These are phyloP conservation scores for Scomber colias DNA, from an alignment of 2,113 vertebrate species.

Conservation along the genomic window DNA sequence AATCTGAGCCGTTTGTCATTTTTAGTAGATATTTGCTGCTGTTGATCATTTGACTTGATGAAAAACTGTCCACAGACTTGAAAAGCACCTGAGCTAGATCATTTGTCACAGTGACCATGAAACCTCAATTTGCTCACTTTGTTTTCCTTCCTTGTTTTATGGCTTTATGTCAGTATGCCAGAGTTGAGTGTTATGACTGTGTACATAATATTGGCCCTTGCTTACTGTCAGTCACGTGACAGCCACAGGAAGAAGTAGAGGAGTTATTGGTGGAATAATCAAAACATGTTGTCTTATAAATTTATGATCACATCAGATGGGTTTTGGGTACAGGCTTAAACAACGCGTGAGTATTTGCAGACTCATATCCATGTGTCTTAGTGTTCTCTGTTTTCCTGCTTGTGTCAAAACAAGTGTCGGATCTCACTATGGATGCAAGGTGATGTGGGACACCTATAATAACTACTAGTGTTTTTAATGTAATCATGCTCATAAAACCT, in stretches of 20 bases:
- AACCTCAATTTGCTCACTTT: background rate
- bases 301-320: background rate
- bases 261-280: slow-evolving; percentile 10
- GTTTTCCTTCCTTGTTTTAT: slow-evolving; percentile 6
- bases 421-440: background rate
- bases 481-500: background rate
- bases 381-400: background rate
- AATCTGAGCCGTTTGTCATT: background rate
- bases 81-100: background rate
- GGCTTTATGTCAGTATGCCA: slow-evolving; percentile 19
- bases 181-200: slow-evolving; percentile 16
- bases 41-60: background rate
- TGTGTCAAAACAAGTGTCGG: slow-evolving; percentile 1
- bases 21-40: background rate
- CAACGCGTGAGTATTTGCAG: slow-evolving; percentile 37
- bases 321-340: background rate
- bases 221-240: slow-evolving; percentile 25
- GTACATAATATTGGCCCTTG: slow-evolving; percentile 16
- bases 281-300: background rate
- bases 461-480: no score
- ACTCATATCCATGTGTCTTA: background rate
- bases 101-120: slow-evolving; percentile 9
- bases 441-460: background rate
- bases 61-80: background rate
- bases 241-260: background rate